A percentile compares a stretch with the other conserved stretches of the same genome.
These are phyloP conservation scores for Cryptocheilus praepositus DNA, from an alignment of 2,888 invertebrate species.

Conservation along the genomic window DNA sequence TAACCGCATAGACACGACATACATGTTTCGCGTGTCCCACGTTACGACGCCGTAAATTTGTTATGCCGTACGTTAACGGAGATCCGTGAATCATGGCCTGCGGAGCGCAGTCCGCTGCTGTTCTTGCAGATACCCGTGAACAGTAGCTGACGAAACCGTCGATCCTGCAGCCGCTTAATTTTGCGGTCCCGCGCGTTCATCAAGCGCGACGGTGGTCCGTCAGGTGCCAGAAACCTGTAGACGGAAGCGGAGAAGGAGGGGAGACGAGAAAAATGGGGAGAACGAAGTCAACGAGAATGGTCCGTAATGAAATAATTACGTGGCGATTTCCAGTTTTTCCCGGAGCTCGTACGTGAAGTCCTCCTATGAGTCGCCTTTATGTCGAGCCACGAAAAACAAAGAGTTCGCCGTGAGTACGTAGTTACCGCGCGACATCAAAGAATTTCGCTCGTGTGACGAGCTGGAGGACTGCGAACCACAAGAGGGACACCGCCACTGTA, in stretches of 20 bases:
- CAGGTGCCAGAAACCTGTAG: no score
- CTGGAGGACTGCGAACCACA: no score
- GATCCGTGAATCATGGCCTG: constrained; percentile 41
- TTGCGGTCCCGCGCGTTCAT: background rate
- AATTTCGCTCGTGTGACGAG: no score
- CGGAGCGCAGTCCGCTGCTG: background rate
- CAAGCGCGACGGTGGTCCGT: background rate
- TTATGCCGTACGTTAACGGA: constrained; percentile 50
- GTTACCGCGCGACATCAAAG: no score
- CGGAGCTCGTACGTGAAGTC: no score
- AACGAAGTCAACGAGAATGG: background rate
- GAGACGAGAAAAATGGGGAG: background rate
- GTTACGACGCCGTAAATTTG: constrained; percentile 61
- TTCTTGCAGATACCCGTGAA: background rate
- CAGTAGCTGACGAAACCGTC: background rate
- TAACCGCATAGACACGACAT: background rate
- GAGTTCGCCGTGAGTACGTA: no score
- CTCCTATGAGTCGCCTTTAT: no score
- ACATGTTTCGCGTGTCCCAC: constrained; percentile 9
- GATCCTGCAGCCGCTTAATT: constrained; percentile 1
- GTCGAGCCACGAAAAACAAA: background rate
- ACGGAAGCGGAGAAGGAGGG: background rate
- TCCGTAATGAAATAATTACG: no score
- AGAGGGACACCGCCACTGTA: no score
- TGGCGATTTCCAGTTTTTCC: no score